These are phyloP conservation scores for Pteromalus puparum DNA, from an alignment of 1,140 invertebrate genomes.

Conservation along the genomic window DNA sequence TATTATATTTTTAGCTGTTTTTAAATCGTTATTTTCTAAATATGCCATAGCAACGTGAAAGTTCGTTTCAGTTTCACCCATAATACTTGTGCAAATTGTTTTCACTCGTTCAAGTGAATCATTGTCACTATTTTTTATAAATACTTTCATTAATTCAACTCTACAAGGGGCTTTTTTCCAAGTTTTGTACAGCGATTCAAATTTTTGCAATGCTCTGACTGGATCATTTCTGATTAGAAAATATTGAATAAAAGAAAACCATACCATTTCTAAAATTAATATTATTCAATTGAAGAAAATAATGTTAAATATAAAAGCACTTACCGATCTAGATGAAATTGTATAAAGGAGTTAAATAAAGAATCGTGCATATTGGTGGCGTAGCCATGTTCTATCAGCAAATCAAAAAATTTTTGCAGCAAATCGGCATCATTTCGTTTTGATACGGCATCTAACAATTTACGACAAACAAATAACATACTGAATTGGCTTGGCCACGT, in stretches of 20 bases:
- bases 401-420: neutral
- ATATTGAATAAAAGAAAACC: neutral
- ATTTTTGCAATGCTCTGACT: neutral
- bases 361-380: neutral
- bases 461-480: neutral
- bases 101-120: neutral
- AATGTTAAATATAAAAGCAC: neutral
- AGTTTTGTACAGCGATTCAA: neutral
- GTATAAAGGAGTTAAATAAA: neutral
- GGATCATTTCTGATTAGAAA: neutral
- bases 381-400: neutral
- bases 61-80: neutral
- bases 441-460: neutral
- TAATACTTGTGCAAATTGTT: neutral
- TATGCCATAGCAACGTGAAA: constrained; percentile 19
- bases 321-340: constrained; percentile 16
- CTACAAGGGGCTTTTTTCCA: neutral
- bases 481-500: neutral
- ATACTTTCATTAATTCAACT: neutral
- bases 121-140: neutral
- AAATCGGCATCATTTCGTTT: neutral
- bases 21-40: constrained; percentile 10
- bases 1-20: constrained; percentile 2
- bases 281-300: neutral
- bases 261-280: neutral